Evolutionary conservation across 2,113 vertebrate species (phyloP).

Genomic region (Phrynosoma blainvillii): DNA sequence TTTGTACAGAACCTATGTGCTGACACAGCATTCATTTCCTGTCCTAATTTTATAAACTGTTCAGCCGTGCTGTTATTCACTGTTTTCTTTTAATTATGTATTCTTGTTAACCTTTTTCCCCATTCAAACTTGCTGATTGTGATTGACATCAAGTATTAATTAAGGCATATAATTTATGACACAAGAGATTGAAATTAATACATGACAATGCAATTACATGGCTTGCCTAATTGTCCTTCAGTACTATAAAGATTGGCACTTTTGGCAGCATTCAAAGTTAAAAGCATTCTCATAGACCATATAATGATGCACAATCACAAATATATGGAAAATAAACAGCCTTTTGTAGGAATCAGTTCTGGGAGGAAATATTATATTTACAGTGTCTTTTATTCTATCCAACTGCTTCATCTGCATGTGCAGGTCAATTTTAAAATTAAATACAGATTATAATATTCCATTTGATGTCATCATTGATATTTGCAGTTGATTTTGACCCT

Average conservation of each 20-base stretch:
- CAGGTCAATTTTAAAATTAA: conserved; percentile 41
- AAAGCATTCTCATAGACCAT: conserved; percentile 67
- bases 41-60: conserved; percentile 75
- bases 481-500: conserved; percentile 18
- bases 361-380: conserved; percentile 42
- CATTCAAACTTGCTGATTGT: conserved; percentile 74
- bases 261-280: conserved; percentile 63
- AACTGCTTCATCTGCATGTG: conserved; percentile 20
- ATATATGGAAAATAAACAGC: conserved; percentile 53
- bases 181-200: conserved; percentile 81
- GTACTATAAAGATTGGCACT: conserved; percentile 75
- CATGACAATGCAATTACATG: conserved; percentile 81
- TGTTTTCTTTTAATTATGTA: conserved; percentile 78
- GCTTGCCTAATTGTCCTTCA: conserved; percentile 79
- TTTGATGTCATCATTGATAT: conserved; percentile 22
- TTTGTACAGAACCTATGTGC: conserved; percentile 51
- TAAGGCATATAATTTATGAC: conserved; percentile 82
- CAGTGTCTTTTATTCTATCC: conserved; percentile 39
- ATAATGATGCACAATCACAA: conserved; percentile 67
- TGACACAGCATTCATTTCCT: conserved; percentile 68
- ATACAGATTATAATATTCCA: conserved; percentile 31
- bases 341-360: conserved; percentile 32
- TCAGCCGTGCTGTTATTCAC: conserved; percentile 69
- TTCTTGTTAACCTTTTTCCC: conserved; percentile 79
- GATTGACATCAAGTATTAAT: conserved; percentile 78